Percentiles rank a stretch among this genome's conserved stretches.
Evolutionary conservation across 1,140 invertebrate genomes (phyloP).

Genomic region (Telenomus remus): DNA sequence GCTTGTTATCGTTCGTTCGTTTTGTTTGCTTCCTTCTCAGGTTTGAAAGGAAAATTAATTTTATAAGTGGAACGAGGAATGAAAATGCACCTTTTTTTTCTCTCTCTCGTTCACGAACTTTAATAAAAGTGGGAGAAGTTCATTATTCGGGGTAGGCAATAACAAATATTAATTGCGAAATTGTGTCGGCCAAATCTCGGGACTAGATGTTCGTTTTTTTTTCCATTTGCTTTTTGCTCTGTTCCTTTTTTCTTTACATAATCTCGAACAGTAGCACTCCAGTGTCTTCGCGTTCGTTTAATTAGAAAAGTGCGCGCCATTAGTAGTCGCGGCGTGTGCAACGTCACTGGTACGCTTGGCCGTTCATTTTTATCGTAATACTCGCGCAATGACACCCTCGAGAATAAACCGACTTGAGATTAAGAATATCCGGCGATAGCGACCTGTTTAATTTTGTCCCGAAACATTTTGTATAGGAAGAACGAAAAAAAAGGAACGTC

Average conservation of each 20-base stretch:
- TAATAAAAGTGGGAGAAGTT: too few relatives aligned
- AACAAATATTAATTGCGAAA: conserved; percentile 48
- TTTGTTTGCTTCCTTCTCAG: too few relatives aligned
- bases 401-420: conserved; percentile 33
- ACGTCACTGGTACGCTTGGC: conserved; percentile 11
- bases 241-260: conserved; percentile 25
- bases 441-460: conserved; percentile 25
- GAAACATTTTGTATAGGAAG: conserved; percentile 16
- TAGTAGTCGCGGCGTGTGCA: conserved; percentile 38
- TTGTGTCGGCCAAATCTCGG: conserved; percentile 10
- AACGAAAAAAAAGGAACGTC: too few relatives aligned
- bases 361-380: conserved; percentile 48
- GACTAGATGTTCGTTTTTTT: too few relatives aligned
- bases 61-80: background rate
- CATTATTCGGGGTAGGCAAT: conserved; percentile 20
- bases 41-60: conserved; percentile 4
- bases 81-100: too few relatives aligned
- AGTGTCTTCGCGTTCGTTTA: conserved; percentile 33
- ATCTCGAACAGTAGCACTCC: conserved; percentile 24
- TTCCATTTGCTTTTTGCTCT: conserved; percentile 21
- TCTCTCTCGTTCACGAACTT: too few relatives aligned
- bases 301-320: conserved; percentile 50
- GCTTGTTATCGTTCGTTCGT: conserved; percentile 6
- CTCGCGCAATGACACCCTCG: conserved; percentile 35
- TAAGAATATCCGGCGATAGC: conserved; percentile 25